Evolutionary conservation across 2,797 vertebrate genomes (phyloP), one percentile per base, ranked within the genome.

Genomic region (Hozukius guyotensis): DNA sequence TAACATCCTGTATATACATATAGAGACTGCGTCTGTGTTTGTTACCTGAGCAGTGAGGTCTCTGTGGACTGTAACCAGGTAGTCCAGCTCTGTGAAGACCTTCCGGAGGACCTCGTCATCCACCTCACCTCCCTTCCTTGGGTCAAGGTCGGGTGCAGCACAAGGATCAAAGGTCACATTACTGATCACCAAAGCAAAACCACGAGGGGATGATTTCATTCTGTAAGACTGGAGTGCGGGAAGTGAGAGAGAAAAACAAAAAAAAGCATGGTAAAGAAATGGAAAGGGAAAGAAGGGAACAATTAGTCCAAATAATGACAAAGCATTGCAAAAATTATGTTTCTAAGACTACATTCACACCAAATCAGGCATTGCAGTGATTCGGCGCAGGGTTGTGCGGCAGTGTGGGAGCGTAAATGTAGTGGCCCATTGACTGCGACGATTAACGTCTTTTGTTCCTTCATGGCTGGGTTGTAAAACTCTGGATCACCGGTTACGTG

Each of bases 101-200:
- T 93, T 92, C 75, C 97, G 94, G 25, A 99, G 94, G 4, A 96
- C 95, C 77, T 93, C 92, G 7, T 96, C 96, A 77, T 99, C 99
- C 85, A 98, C 97, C 20, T 98, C 96, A 0, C 99, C 99, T 11
- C 99, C 98, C 2, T 97, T 92, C 5, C 99, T 97, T 11, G 94
- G 94, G 63, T 97, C 97, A 75, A 99, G 94, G 29, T 99, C 97
- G 9, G 92, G 73, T 10, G 92, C 94, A 91, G 84, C 92, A 67
- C 53, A 59, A 3, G 93, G 88, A 64, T 95, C 95, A 92, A 99
- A 99, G 63, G 64, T 94, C 81, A 98, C 94, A 0, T 99, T 99
- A 90, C 98, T 99, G 86, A 99, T 96, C 75, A 99, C 96, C 84
- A 99, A 89, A 0, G 97, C 98, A 57, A 97, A 91, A 63, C 99